These are phyloP conservation scores for Manacus vitellinus DNA, from an alignment of 2,113 vertebrate species.

Conservation along the genomic window DNA sequence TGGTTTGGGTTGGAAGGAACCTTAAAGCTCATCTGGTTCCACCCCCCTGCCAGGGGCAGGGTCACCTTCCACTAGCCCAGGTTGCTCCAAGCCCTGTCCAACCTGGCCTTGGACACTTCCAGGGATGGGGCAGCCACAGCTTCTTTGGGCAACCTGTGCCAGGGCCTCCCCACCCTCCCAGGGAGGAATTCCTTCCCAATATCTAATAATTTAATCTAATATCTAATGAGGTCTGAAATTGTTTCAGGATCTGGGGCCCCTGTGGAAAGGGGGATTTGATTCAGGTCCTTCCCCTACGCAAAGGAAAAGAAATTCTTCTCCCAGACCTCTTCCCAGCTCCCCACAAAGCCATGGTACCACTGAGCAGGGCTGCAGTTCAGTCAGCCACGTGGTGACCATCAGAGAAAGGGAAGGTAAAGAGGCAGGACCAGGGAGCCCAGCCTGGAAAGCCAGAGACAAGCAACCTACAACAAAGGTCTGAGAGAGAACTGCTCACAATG, in stretches of 20 bases:
- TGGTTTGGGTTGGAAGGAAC: background rate
- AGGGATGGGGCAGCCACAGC: background rate
- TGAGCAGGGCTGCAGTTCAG: background rate
- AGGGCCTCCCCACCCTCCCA: rapidly evolving
- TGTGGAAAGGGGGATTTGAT: background rate
- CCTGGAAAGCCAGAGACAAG: background rate
- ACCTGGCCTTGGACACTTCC: rapidly evolving
- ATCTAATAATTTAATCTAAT: background rate
- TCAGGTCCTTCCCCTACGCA: background rate
- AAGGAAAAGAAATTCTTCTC: background rate
- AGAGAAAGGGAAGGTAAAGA: background rate
- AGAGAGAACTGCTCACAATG: background rate
- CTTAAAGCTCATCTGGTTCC: background rate
- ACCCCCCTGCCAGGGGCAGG: background rate
- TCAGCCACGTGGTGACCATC: background rate
- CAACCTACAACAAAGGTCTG: background rate
- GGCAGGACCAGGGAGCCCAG: background rate
- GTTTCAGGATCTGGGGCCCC: background rate
- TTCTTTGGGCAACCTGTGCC: background rate
- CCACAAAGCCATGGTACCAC: background rate
- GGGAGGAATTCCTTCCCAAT: background rate
- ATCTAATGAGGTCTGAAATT: background rate
- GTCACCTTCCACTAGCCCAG: background rate
- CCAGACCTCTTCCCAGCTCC: background rate
- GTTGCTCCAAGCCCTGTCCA: rapidly evolving